Evolutionary conservation across 2,888 invertebrate species (phyloP).

Genomic region (Rotaria sp.): DNA sequence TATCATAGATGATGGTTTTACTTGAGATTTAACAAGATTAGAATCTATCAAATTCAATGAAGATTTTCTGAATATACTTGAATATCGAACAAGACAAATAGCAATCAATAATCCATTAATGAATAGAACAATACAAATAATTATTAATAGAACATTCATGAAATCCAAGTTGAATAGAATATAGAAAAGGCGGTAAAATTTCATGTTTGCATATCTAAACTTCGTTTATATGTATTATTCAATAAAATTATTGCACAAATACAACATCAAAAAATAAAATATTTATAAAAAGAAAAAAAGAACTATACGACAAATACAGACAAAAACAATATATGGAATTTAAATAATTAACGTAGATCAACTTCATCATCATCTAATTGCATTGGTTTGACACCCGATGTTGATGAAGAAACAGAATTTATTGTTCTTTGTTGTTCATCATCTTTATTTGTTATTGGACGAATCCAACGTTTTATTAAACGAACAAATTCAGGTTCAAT

Average conservation of each 20-base stretch:
- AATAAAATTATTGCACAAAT: neutral
- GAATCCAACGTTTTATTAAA: conserved; percentile 18
- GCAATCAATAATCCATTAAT: neutral
- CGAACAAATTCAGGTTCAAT: conserved; percentile 8
- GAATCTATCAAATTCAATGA: neutral
- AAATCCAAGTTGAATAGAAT: neutral
- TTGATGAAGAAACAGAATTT: neutral
- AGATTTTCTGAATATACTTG: neutral
- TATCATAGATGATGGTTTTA: neutral
- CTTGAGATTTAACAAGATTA: neutral
- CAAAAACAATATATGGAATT: neutral
- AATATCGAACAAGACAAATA: neutral
- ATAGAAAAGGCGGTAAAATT: neutral
- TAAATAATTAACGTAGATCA: neutral
- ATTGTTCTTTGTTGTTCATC: neutral
- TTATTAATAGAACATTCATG: neutral
- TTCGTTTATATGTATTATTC: neutral
- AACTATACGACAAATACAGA: neutral
- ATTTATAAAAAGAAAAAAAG: neutral
- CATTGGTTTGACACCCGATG: neutral
- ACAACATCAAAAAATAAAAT: conserved; percentile 5
- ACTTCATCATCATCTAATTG: conserved; percentile 18
- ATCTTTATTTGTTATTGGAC: neutral
- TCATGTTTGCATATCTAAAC: too few species aligned
- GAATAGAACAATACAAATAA: neutral